Conservation (phyloP, 2,797 vertebrate genomes). For the Urophycis tenuis region DNA sequence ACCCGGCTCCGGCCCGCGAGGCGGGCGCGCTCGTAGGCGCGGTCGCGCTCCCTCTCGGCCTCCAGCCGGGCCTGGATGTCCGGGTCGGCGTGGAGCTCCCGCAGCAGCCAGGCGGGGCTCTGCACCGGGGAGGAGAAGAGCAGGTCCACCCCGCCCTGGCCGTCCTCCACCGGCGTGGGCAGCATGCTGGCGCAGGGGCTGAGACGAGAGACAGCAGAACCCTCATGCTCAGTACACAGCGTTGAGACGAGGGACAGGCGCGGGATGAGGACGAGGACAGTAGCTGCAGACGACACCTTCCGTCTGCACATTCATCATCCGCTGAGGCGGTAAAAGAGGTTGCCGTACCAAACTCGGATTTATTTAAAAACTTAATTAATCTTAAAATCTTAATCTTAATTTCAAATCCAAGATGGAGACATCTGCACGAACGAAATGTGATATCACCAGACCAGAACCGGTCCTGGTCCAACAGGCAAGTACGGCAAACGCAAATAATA, state of each 20-base stretch:
- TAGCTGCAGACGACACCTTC: background rate
- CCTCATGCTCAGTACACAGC: background rate
- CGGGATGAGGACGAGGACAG: background rate
- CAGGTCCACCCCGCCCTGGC: conserved; percentile 77
- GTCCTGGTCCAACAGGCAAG: no score
- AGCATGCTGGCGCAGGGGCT: conserved; percentile 89
- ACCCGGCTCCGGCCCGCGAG: conserved; percentile 66
- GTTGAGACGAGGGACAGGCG: background rate
- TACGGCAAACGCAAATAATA: no score
- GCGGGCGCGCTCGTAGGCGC: conserved; percentile 76
- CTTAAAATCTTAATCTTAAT: background rate
- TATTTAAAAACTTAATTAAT: no score
- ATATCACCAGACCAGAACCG: background rate
- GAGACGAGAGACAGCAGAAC: background rate
- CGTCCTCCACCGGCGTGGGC: conserved; percentile 81
- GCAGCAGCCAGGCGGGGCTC: conserved; percentile 75
- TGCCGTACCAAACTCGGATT: background rate
- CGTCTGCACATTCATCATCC: background rate
- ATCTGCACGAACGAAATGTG: background rate
- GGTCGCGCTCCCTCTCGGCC: conserved; percentile 80
- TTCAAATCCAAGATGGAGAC: background rate
- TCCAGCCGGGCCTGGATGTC: conserved; percentile 88
- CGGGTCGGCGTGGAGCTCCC: conserved; percentile 84
- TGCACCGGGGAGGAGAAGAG: conserved; percentile 84
- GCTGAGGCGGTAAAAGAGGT: background rate